These are phyloP conservation scores for Boloria selene DNA, from an alignment of 2,888 invertebrate genomes.

Conservation along the genomic window DNA sequence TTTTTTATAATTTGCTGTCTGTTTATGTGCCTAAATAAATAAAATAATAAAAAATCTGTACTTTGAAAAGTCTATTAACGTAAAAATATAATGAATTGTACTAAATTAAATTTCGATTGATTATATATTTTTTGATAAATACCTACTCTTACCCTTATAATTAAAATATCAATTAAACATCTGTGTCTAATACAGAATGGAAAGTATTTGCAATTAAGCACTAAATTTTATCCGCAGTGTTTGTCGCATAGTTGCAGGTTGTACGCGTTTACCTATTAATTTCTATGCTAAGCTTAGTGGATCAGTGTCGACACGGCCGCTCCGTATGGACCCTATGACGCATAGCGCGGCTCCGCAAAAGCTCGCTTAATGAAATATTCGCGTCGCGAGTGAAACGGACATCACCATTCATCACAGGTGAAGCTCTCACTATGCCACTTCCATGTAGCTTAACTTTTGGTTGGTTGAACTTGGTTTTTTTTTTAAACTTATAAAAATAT, in stretches of 20 bases:
- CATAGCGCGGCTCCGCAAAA: slow-evolving; percentile 67
- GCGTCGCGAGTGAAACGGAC: slow-evolving; percentile 69
- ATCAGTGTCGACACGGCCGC: slow-evolving; percentile 70
- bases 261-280: slow-evolving; percentile 67
- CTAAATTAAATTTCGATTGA: too few relatives aligned
- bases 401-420: slow-evolving; percentile 73
- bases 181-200: neutral
- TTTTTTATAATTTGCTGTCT: too few relatives aligned
- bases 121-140: too few relatives aligned
- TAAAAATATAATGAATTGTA: too few relatives aligned
- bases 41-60: too few relatives aligned
- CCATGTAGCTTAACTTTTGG: slow-evolving; percentile 35
- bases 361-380: slow-evolving; percentile 78
- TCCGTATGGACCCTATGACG: slow-evolving; percentile 71
- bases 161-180: neutral
- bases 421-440: slow-evolving; percentile 56
- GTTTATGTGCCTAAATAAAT: too few relatives aligned
- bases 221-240: slow-evolving; percentile 37
- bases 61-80: too few relatives aligned
- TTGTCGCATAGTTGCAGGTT: slow-evolving; percentile 56
- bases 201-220: slow-evolving; percentile 23
- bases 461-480: too few relatives aligned
- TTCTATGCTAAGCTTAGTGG: slow-evolving; percentile 74
- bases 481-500: neutral
- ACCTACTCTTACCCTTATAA: neutral